phyloP scores from a whole-genome alignment of 2,797 vertebrate genomes.

The Enteromius treurensis region DNA sequence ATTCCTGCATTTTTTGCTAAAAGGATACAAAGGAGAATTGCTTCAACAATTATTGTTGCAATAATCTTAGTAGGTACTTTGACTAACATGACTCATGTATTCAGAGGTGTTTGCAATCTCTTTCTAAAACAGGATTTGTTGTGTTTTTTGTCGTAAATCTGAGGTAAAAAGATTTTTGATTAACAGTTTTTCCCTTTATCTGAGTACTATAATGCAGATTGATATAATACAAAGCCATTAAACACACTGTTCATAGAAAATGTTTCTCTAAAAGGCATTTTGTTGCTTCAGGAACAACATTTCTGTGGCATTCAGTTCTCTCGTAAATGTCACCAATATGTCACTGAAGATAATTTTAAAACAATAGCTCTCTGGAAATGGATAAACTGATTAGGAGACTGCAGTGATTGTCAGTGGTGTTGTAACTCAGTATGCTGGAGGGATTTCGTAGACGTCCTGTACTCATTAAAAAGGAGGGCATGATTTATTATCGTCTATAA shows the following conservation, averaged over 20 bases:
- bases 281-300: constrained; percentile 61
- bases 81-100: not conserved
- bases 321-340: constrained; percentile 37
- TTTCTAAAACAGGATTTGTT: not conserved
- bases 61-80: not conserved
- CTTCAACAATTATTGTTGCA: not conserved
- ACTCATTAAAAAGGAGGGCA: constrained; percentile 28
- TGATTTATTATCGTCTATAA: constrained; percentile 23
- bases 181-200: not conserved
- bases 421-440: not conserved
- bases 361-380: constrained; percentile 13
- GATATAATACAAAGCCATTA: constrained; percentile 59
- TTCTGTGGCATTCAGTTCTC: constrained; percentile 61
- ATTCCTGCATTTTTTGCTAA: not conserved
- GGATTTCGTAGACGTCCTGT: constrained; percentile 27
- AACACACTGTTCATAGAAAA: constrained; percentile 57
- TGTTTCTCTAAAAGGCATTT: constrained; percentile 70
- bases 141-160: not conserved
- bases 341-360: constrained; percentile 22
- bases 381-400: constrained; percentile 14
- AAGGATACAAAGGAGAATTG: not conserved
- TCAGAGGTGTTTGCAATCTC: not conserved
- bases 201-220: not conserved
- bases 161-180: not conserved
- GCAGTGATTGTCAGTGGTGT: constrained; percentile 13